Base-by-base conservation (phyloP, 2,888 invertebrate genomes). In the Tanytarsus gracilentus region DNA sequence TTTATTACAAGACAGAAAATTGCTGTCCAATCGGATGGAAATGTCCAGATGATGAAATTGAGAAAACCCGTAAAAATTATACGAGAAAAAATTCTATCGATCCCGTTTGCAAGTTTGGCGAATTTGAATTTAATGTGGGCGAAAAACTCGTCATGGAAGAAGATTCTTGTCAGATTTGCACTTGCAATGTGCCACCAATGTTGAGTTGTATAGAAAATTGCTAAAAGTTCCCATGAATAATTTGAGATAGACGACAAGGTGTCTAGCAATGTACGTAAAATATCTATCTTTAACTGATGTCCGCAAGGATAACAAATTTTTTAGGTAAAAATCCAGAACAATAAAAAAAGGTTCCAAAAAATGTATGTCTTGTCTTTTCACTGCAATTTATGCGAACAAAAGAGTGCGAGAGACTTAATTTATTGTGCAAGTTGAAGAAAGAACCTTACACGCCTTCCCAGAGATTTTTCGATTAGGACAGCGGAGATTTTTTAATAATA, bases 161-260 rank as follows among this genome's bases (percentile, higher is more conserved):
- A 56, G 67, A 69, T 8, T 16, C 36, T 8, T 77, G 77, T 64
- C 71, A 73, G 39, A 71, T 69, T 27, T 78, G 78, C 65, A 64
- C 68, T 3, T 78, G 78, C 63, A 67, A 68, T 2, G 71, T 76
- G 1, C 77, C 78, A 0, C 78, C 78, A 0, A 74, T 77, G 66
- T 75, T 76, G 1, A 69, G 75, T 2, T 78, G 78, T 64, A 68
- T 68, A 29, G 16, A 44, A 18, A 58, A n/a, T n/a, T 58, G 48
- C 18, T 58, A 48, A n/a, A 14, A 48, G 4, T 39, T 40, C 25
- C 3, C n/a, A 36, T 16, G 23, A 52, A 25, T 40, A 8, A 25
- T 56, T 14, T 33, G n/a, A 11, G 21, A 18, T 16, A 40, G 14
- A n/a, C 18, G 58, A 30, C 58, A 48, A 58, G 29, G 44, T 58